phyloP scores from a whole-genome alignment of 1,140 invertebrate genomes.

The Zaprionus kolodkinae region DNA sequence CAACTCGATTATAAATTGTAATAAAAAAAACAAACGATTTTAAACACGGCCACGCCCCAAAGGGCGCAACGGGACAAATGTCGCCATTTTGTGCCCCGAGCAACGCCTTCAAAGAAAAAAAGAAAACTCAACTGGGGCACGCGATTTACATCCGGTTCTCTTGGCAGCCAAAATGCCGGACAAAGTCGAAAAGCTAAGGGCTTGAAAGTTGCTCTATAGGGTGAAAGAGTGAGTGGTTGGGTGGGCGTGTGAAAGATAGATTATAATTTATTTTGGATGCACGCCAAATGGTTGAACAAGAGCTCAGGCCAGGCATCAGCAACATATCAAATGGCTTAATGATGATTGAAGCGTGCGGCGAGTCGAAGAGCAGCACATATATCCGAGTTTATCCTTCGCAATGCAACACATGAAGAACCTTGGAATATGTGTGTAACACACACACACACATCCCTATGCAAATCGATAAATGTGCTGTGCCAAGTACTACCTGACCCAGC shows the following conservation, averaged over 20 bases:
- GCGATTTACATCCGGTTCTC: slow-evolving; percentile 39
- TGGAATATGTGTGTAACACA: slow-evolving; percentile 19
- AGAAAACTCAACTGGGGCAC: slow-evolving; percentile 47
- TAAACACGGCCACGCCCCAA: slow-evolving; percentile 20
- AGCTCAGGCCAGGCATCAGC: slow-evolving; percentile 1
- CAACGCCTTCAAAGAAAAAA: slow-evolving; percentile 46
- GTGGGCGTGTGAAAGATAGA: slow-evolving; percentile 16
- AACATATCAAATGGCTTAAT: slow-evolving; percentile 22
- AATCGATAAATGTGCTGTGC: slow-evolving; percentile 12
- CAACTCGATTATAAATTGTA: slow-evolving; percentile 27
- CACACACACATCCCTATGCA: slow-evolving; percentile 14
- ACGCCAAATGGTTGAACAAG: slow-evolving; percentile 26
- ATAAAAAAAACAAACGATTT: slow-evolving; percentile 15
- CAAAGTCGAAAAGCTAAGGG: slow-evolving; percentile 13
- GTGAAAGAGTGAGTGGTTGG: not conserved
- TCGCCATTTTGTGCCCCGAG: not conserved
- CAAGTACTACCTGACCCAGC: slow-evolving; percentile 1
- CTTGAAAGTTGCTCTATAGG: slow-evolving; percentile 36
- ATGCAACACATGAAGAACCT: slow-evolving; percentile 11
- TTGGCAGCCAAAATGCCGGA: slow-evolving; percentile 14
- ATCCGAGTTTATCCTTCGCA: slow-evolving; percentile 4
- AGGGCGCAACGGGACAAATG: not conserved
- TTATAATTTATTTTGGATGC: slow-evolving; percentile 35
- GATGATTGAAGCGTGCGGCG: slow-evolving; percentile 21
- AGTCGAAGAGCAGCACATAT: not conserved